phyloP scores from a whole-genome alignment of 1,140 invertebrate genomes.

The Ladona fulva region DNA sequence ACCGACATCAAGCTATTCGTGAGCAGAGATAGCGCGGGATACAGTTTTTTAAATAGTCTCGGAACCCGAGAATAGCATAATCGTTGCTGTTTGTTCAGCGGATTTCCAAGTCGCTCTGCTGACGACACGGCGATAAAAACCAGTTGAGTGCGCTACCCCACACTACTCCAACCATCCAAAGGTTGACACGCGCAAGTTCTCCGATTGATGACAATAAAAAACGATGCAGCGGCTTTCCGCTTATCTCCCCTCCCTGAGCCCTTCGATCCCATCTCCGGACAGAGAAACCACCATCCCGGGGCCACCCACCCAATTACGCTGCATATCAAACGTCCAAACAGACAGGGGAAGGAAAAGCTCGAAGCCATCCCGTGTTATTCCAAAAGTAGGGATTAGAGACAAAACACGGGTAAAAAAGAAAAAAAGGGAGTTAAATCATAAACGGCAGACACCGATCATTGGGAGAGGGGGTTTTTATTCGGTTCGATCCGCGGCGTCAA shows the following conservation, averaged over 20 bases:
- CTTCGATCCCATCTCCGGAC: background rate
- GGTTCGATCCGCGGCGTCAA: background rate
- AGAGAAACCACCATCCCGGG: background rate
- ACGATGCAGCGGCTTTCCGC: background rate
- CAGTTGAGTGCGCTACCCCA: no score
- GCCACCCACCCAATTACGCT: background rate
- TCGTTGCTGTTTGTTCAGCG: no score
- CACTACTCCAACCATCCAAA: no score
- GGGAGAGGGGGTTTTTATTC: background rate
- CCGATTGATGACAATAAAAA: background rate
- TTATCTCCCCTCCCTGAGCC: no score
- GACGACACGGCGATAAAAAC: no score
- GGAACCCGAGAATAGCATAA: no score
- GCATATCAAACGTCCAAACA: background rate
- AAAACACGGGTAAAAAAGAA: background rate
- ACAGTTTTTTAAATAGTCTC: no score
- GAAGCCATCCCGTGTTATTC: background rate
- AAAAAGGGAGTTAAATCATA: background rate
- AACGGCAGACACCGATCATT: background rate
- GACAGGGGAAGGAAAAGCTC: background rate
- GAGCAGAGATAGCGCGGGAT: no score
- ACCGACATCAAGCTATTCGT: no score
- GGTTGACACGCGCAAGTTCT: background rate
- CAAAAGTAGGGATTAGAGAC: background rate
- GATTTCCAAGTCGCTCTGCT: no score